Conservation (phyloP, 2,888 invertebrate genomes). For the Drosophila setosimentum region DNA sequence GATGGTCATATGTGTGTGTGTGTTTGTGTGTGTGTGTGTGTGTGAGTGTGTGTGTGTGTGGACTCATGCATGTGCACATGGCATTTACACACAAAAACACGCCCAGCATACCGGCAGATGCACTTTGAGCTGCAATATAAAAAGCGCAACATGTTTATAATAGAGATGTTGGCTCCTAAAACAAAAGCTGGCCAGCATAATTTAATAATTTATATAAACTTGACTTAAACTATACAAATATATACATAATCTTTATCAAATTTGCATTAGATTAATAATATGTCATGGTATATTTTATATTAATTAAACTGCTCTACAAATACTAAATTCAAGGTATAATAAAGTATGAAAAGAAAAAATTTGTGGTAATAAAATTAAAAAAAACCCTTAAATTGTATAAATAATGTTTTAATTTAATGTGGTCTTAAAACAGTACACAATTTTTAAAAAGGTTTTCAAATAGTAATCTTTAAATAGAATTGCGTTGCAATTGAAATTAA, state of each 20-base stretch:
- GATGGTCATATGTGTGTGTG: constrained; percentile 27
- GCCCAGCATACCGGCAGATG: constrained; percentile 25
- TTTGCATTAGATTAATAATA: neutral
- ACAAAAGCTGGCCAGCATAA: neutral
- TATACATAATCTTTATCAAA: neutral
- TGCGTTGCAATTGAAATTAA: no score
- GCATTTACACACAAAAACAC: constrained; percentile 27
- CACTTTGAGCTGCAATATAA: constrained; percentile 11
- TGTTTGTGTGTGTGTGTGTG: constrained; percentile 1
- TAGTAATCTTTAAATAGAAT: no score
- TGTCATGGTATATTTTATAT: neutral
- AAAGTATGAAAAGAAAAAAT: neutral
- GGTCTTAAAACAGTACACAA: neutral
- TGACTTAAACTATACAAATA: neutral
- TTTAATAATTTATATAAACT: neutral
- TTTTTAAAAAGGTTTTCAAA: neutral
- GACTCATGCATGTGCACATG: constrained; percentile 30
- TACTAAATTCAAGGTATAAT: neutral
- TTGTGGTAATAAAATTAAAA: neutral
- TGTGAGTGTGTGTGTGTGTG: constrained; percentile 16
- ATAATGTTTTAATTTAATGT: neutral
- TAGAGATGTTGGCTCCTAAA: neutral
- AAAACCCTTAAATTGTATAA: neutral
- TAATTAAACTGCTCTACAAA: neutral
- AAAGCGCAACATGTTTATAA: constrained; percentile 22